phyloP scores from a whole-genome alignment of 2,797 vertebrate genomes.

The Sciurus vulgaris region DNA sequence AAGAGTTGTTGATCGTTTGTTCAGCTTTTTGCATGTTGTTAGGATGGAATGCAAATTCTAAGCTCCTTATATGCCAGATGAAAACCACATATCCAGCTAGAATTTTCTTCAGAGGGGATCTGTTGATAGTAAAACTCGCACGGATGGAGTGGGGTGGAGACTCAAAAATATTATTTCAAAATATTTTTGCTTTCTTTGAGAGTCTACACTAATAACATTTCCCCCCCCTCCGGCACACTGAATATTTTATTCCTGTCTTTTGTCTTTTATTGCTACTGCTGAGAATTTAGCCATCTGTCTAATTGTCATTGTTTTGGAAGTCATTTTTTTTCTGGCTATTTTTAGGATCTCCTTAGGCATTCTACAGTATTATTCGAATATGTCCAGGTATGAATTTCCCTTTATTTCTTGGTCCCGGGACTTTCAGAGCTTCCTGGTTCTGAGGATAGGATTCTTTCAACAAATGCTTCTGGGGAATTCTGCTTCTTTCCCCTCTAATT shows the following conservation, averaged over 20 bases:
- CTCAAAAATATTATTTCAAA: constrained; percentile 12
- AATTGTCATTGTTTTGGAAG: constrained; percentile 49
- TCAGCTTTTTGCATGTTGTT: not conserved
- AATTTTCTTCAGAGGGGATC: not conserved
- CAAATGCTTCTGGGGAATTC: constrained; percentile 37
- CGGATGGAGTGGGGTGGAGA: too few relatives aligned
- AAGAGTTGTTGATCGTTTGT: not conserved
- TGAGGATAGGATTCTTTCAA: constrained; percentile 27
- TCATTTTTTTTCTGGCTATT: not conserved
- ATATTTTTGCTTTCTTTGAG: constrained; percentile 61
- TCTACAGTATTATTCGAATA: constrained; percentile 41
- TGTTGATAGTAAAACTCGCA: not conserved
- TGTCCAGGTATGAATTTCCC: constrained; percentile 42
- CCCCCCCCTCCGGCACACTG: not conserved
- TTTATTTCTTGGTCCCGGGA: constrained; percentile 51
- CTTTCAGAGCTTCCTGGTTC: constrained; percentile 33
- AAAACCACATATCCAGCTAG: not conserved
- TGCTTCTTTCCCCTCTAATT: not conserved
- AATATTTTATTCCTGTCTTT: constrained; percentile 52
- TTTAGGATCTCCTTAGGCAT: constrained; percentile 40
- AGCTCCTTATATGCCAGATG: not conserved
- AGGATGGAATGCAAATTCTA: too few relatives aligned
- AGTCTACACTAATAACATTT: not conserved
- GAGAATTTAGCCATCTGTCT: constrained; percentile 61
- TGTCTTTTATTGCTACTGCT: constrained; percentile 30